Evolutionary conservation across 2,888 invertebrate species (phyloP).

Genomic region (Conomelus anceps): DNA sequence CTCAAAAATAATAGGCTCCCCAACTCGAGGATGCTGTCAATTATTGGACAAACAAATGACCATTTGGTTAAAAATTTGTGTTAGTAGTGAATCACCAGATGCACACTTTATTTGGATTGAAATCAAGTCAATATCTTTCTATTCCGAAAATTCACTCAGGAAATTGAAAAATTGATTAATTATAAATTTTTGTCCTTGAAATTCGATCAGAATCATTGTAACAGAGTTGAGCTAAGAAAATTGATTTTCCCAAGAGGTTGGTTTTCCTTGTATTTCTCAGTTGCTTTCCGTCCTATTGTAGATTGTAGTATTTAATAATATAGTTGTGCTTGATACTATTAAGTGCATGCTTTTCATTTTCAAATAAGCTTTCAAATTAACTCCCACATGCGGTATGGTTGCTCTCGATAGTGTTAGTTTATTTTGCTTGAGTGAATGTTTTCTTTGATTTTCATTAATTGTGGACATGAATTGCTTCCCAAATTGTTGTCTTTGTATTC

Average conservation of each 20-base stretch:
- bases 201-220: not conserved
- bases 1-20: not conserved
- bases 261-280: not conserved
- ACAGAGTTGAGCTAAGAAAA: not conserved
- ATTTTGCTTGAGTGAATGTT: not conserved
- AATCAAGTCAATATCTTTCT: not conserved
- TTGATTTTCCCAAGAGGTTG: not conserved
- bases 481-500: not conserved
- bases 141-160: not conserved
- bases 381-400: slow-evolving; percentile 16
- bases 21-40: not conserved
- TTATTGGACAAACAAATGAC: not conserved
- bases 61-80: not conserved
- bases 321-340: not conserved
- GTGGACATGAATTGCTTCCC: not conserved
- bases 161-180: not conserved
- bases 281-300: not conserved
- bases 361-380: not conserved
- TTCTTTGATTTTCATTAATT: not conserved
- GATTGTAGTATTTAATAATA: not conserved
- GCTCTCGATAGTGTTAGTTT: not conserved
- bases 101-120: not conserved
- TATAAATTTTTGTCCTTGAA: no score
- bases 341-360: slow-evolving; percentile 19
- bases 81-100: not conserved